Percentiles rank a stretch among this genome's conserved stretches.
phyloP scores from a whole-genome alignment of 2,888 invertebrate species.

The Zygaena filipendulae region DNA sequence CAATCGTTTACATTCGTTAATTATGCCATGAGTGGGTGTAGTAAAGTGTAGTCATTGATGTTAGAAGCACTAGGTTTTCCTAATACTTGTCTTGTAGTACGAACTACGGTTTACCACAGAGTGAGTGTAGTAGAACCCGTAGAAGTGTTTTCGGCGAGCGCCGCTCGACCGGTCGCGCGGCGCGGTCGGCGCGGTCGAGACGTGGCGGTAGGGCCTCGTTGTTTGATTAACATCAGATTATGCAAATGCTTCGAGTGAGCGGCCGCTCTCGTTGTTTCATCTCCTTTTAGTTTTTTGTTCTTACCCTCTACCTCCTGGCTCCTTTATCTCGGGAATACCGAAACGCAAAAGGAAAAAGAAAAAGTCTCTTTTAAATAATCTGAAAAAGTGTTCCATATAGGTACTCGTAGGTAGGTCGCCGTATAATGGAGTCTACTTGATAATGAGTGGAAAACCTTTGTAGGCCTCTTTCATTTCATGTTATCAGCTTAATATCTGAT shows the following conservation, averaged over 20 bases:
- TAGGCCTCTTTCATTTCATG: slow-evolving; percentile 35
- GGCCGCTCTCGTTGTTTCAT: slow-evolving; percentile 59
- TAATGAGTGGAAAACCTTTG: slow-evolving; percentile 47
- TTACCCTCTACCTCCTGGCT: slow-evolving; percentile 40
- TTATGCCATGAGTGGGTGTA: too few species aligned
- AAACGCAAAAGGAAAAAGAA: slow-evolving; percentile 54
- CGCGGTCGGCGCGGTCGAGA: slow-evolving; percentile 14
- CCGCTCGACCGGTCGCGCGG: slow-evolving; percentile 20
- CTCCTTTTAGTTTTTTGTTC: slow-evolving; percentile 53
- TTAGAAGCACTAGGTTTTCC: too few species aligned
- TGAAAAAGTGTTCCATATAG: slow-evolving; percentile 58
- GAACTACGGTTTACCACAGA: too few species aligned
- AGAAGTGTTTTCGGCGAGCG: slow-evolving; percentile 1
- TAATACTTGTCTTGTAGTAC: too few species aligned
- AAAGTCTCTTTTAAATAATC: slow-evolving; percentile 52
- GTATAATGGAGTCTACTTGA: slow-evolving; percentile 51
- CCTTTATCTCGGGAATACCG: slow-evolving; percentile 61
- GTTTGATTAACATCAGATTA: slow-evolving; percentile 68
- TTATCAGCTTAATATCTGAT: too few species aligned
- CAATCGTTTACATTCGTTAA: too few species aligned
- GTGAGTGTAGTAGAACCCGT: too few species aligned
- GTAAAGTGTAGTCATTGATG: too few species aligned
- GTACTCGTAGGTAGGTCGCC: slow-evolving; percentile 46
- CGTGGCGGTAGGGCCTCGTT: slow-evolving; percentile 35
- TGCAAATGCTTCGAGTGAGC: slow-evolving; percentile 62